Conservation (phyloP, 2,797 vertebrate species). For the Megaceryle alcyon region DNA sequence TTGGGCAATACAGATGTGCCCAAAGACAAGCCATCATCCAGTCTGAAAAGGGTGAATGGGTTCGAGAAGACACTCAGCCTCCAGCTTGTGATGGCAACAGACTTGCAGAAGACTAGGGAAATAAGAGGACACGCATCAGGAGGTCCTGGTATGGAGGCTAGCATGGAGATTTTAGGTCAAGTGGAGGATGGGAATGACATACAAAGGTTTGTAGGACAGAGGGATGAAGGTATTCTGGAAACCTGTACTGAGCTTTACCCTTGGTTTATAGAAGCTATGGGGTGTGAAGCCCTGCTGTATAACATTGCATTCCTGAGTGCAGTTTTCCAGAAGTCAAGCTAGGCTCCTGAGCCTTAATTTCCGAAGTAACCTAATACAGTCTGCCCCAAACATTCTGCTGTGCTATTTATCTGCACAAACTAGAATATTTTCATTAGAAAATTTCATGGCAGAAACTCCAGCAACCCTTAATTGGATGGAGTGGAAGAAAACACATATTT, state of each 20-base stretch:
- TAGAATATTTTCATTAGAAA: neutral
- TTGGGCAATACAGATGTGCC: neutral
- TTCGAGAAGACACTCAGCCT: neutral
- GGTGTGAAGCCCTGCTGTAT: neutral
- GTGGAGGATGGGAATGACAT: neutral
- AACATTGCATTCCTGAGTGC: neutral
- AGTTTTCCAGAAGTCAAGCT: constrained; percentile 4
- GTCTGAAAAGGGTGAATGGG: neutral
- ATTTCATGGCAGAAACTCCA: neutral
- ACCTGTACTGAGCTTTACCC: neutral
- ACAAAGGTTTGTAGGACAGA: neutral
- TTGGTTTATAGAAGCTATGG: neutral
- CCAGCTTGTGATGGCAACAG: neutral
- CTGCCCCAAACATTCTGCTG: neutral
- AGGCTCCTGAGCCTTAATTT: constrained; percentile 1
- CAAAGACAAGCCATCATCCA: neutral
- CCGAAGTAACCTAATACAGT: neutral
- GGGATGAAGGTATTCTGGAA: neutral
- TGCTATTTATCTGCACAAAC: constrained; percentile 43
- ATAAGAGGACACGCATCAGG: neutral
- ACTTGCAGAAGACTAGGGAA: neutral
- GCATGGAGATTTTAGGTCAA: neutral
- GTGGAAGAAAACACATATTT: constrained; percentile 2
- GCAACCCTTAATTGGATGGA: neutral
- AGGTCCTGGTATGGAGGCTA: neutral